These are phyloP conservation scores for Chionomys nivalis DNA, from an alignment of 2,113 vertebrate genomes.

Conservation along the genomic window DNA sequence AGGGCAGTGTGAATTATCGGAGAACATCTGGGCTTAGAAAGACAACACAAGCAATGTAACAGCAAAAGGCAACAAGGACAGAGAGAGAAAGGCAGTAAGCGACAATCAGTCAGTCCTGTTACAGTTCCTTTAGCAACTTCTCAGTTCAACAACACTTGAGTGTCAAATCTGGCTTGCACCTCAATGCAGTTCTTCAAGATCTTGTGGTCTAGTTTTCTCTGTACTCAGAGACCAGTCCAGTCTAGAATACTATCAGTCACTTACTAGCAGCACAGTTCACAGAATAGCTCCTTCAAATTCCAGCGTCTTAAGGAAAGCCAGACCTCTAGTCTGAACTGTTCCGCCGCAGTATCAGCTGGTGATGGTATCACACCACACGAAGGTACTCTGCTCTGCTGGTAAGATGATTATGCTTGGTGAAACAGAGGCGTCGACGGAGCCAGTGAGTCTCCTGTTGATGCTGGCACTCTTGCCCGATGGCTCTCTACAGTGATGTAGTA, in stretches of 20 bases:
- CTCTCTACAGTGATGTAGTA: conserved; percentile 35
- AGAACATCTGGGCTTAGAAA: conserved; percentile 73
- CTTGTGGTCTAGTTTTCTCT: conserved; percentile 65
- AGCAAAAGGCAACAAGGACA: conserved; percentile 54
- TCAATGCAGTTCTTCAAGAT: conserved; percentile 68
- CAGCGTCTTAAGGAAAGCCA: conserved; percentile 56
- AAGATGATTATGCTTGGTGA: conserved; percentile 52
- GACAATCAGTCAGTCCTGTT: conserved; percentile 33
- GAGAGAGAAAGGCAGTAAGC: background rate
- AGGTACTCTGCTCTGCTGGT: conserved; percentile 61
- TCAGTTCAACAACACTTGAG: conserved; percentile 62
- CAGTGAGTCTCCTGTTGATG: conserved; percentile 55
- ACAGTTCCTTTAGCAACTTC: conserved; percentile 61
- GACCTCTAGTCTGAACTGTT: conserved; percentile 39
- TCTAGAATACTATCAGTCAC: conserved; percentile 59
- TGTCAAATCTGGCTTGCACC: conserved; percentile 61
- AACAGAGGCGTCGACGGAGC: conserved; percentile 46
- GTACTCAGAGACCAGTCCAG: conserved; percentile 48
- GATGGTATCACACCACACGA: conserved; percentile 45
- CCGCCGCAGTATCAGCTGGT: conserved; percentile 54
- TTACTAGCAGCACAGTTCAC: conserved; percentile 66
- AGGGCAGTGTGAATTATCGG: conserved; percentile 79
- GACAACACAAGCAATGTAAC: conserved; percentile 46
- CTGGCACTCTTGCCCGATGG: conserved; percentile 51
- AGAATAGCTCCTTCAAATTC: conserved; percentile 61